A percentile compares a stretch with the other conserved stretches of the same genome.
phyloP scores from a whole-genome alignment of 1,140 invertebrate species.

The Hyphantria cunea region DNA sequence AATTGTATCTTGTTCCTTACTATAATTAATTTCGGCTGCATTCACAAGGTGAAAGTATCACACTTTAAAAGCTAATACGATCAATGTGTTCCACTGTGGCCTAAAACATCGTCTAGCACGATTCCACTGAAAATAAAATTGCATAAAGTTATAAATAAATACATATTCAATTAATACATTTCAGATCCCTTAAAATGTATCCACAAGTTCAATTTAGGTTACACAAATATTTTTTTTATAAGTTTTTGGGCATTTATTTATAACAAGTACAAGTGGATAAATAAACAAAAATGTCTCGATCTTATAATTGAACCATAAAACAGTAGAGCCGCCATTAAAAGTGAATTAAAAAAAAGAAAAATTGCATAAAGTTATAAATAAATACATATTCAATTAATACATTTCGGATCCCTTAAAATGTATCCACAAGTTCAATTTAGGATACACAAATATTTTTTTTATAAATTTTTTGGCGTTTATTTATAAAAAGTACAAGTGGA shows the following conservation, averaged over 20 bases:
- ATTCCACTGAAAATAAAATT: too few species aligned
- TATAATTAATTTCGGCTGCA: too few species aligned
- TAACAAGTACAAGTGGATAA: slow-evolving; percentile 9
- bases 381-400: too few species aligned
- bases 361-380: too few species aligned
- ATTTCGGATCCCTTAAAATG: background rate
- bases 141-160: too few species aligned
- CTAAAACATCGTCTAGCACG: too few species aligned
- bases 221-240: background rate
- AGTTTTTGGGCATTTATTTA: slow-evolving; percentile 1
- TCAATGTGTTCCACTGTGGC: too few species aligned
- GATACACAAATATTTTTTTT: background rate
- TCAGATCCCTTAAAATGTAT: background rate
- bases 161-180: too few species aligned
- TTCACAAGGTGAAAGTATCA: too few species aligned
- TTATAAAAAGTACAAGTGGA: slow-evolving; percentile 4
- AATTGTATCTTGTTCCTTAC: too few species aligned
- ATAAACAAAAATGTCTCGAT: slow-evolving; percentile 35
- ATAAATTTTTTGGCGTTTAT: slow-evolving; percentile 2
- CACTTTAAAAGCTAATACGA: too few species aligned
- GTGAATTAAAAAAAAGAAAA: too few species aligned
- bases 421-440: background rate
- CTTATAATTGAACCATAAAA: slow-evolving; percentile 62
- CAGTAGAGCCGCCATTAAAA: slow-evolving; percentile 55
- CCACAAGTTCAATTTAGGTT: background rate